A percentile compares a stretch with the other conserved stretches of the same genome.
Conservation (phyloP, 2,888 invertebrate species). For the Beris morrisii region DNA sequence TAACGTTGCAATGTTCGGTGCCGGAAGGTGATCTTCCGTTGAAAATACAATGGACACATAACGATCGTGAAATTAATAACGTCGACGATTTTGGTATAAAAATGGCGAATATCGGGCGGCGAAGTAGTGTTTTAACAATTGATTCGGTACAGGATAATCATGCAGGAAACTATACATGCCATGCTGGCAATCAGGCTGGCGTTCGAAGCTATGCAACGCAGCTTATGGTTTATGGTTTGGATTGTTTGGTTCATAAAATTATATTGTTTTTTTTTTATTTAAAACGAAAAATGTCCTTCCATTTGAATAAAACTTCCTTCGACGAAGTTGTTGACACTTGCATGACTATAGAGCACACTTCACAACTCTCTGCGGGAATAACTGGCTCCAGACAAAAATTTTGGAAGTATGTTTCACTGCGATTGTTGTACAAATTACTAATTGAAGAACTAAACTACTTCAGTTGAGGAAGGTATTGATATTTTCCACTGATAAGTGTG, state of each 20-base stretch:
- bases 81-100: constrained; percentile 64
- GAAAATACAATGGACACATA: constrained; percentile 73
- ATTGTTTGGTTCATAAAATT: neutral
- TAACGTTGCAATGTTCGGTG: constrained; percentile 68
- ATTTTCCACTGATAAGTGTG: no score
- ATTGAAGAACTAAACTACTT: no score
- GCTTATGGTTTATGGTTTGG: constrained; percentile 73
- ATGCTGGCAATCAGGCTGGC: constrained; percentile 73
- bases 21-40: constrained; percentile 80
- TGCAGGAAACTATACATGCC: constrained; percentile 76
- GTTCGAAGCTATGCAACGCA: constrained; percentile 67
- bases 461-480: no score
- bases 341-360: constrained; percentile 17
- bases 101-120: constrained; percentile 58
- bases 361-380: no score
- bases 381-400: no score
- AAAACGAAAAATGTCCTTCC: neutral
- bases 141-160: constrained; percentile 67
- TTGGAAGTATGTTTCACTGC: no score
- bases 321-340: constrained; percentile 33
- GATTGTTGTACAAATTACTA: no score
- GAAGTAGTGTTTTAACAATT: constrained; percentile 66
- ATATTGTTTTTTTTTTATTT: neutral
- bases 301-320: constrained; percentile 30
- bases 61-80: constrained; percentile 57